Conservation (phyloP, 1,140 invertebrate genomes). For the Drosophila insularis region DNA sequence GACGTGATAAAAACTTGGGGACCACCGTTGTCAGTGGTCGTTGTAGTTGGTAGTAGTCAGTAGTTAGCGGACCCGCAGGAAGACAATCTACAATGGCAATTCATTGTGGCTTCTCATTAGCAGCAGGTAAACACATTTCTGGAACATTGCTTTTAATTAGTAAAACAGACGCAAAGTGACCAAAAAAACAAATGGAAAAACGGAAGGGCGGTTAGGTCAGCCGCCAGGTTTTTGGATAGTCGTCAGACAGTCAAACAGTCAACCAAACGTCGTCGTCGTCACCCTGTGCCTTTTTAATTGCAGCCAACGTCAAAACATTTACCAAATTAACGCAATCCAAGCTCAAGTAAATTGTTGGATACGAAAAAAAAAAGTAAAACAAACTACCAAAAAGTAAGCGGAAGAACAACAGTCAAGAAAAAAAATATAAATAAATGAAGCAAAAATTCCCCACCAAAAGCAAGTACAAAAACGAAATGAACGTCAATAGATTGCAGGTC, state of each 20-base stretch:
- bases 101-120: conserved; percentile 79
- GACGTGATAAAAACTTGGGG: conserved; percentile 12
- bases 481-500: conserved; percentile 64
- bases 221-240: conserved; percentile 6
- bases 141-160: conserved; percentile 80
- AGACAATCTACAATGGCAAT: conserved; percentile 70
- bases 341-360: conserved; percentile 63
- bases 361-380: conserved; percentile 50
- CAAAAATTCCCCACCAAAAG: not conserved
- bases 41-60: not conserved
- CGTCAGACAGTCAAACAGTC: conserved; percentile 13
- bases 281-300: conserved; percentile 75
- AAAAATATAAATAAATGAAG: conserved; percentile 42
- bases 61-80: conserved; percentile 25
- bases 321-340: conserved; percentile 78
- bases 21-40: conserved; percentile 5
- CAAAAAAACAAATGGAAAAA: conserved; percentile 25
- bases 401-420: conserved; percentile 16
- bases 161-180: conserved; percentile 73
- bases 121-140: conserved; percentile 79
- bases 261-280: conserved; percentile 22
- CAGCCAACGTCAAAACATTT: conserved; percentile 76
- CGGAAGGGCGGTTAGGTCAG: conserved; percentile 47
- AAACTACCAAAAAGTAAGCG: conserved; percentile 31
- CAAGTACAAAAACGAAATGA: conserved; percentile 51